Conservation (phyloP, 2,888 invertebrate species). For the Noctua janthina region DNA sequence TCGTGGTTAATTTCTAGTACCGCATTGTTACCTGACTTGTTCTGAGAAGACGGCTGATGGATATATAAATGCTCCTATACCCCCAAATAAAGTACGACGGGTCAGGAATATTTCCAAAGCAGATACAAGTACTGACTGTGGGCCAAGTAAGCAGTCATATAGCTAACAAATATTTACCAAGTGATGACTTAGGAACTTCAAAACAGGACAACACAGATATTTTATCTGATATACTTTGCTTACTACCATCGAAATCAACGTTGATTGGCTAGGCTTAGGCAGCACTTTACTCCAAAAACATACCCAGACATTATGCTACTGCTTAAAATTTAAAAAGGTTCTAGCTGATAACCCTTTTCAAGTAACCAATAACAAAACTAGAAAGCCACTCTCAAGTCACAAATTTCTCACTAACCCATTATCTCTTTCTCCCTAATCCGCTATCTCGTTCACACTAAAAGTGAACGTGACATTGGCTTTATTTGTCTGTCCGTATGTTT, state of each 20-base stretch:
- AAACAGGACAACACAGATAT: neutral
- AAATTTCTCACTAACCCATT: conserved; percentile 55
- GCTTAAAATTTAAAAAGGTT: neutral
- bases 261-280: too few species aligned
- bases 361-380: neutral
- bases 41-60: too few species aligned
- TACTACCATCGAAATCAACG: neutral
- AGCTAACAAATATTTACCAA: too few species aligned
- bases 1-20: too few species aligned
- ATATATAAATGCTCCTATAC: too few species aligned
- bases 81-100: too few species aligned
- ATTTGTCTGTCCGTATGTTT: conserved; percentile 66
- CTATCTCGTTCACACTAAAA: conserved; percentile 58
- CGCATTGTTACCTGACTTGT: too few species aligned
- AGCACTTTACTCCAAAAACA: neutral
- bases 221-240: neutral
- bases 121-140: too few species aligned
- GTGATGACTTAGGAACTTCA: too few species aligned
- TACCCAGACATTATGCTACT: neutral
- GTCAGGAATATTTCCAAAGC: too few species aligned
- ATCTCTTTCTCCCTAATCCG: conserved; percentile 55
- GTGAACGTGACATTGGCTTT: conserved; percentile 70
- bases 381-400: conserved; percentile 58
- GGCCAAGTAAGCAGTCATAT: too few species aligned
- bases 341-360: conserved; percentile 4